Evolutionary conservation across 2,888 invertebrate genomes (phyloP).

Genomic region (Agriopis leucophaearia): DNA sequence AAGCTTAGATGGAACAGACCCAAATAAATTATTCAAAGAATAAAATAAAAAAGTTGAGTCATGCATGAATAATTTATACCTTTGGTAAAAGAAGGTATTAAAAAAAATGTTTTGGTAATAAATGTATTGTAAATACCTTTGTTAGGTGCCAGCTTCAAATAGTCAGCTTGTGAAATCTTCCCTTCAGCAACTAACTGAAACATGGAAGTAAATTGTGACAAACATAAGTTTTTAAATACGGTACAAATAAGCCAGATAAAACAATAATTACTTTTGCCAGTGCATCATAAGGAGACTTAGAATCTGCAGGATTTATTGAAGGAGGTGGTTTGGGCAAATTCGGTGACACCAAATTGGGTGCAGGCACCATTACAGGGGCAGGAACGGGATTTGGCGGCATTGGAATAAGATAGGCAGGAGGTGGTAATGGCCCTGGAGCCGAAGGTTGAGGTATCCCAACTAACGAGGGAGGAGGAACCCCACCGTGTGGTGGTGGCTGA

Average conservation of each 20-base stretch:
- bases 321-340: slow-evolving; percentile 31
- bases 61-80: no score
- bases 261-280: slow-evolving; percentile 75
- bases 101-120: no score
- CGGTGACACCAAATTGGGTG: slow-evolving; percentile 55
- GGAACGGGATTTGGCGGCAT: slow-evolving; percentile 45
- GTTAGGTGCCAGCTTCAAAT: slow-evolving; percentile 77
- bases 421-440: slow-evolving; percentile 38
- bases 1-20: no score
- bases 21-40: no score
- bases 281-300: slow-evolving; percentile 69
- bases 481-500: slow-evolving; percentile 37
- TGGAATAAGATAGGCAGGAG: slow-evolving; percentile 38
- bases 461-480: slow-evolving; percentile 48
- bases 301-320: slow-evolving; percentile 40
- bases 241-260: slow-evolving; percentile 15
- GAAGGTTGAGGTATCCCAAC: slow-evolving; percentile 35
- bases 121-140: no score
- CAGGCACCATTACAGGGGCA: slow-evolving; percentile 50
- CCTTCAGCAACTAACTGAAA: slow-evolving; percentile 83
- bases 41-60: no score
- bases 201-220: slow-evolving; percentile 47
- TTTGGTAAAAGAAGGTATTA: no score
- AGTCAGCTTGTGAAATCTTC: slow-evolving; percentile 79
- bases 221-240: slow-evolving; percentile 10